These are phyloP conservation scores for Drosophila nasuta DNA, from an alignment of 1,140 invertebrate genomes.

Conservation along the genomic window DNA sequence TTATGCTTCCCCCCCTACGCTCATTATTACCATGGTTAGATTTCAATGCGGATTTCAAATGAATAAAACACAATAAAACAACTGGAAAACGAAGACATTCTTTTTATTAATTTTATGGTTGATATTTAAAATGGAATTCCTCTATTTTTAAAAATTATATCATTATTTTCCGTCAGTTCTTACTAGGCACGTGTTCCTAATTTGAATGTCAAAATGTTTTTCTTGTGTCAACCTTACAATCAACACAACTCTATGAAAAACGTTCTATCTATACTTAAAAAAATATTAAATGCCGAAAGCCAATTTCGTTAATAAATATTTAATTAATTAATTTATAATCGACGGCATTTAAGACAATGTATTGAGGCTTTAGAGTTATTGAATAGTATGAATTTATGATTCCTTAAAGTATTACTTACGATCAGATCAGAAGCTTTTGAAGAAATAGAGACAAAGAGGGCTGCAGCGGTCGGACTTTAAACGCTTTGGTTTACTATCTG, in stretches of 20 bases:
- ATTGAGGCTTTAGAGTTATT: background rate
- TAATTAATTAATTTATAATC: background rate
- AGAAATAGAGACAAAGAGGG: too few species aligned
- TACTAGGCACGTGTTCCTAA: too few species aligned
- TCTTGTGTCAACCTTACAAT: background rate
- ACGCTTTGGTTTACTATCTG: too few species aligned
- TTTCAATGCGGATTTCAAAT: too few species aligned
- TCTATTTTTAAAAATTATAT: too few species aligned
- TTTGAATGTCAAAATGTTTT: background rate
- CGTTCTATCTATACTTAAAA: background rate
- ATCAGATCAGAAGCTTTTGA: too few species aligned
- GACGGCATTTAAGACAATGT: background rate
- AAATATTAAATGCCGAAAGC: background rate
- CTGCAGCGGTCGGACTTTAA: too few species aligned
- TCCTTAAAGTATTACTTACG: too few species aligned
- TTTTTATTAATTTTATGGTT: too few species aligned
- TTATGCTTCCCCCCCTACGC: background rate
- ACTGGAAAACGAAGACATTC: too few species aligned
- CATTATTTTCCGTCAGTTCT: background rate
- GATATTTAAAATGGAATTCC: too few species aligned
- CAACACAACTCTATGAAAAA: background rate
- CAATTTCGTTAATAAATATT: background rate
- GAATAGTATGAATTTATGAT: too few species aligned
- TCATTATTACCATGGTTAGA: slow-evolving; percentile 7
- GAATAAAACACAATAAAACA: background rate